Conservation (phyloP, 1,140 invertebrate genomes). For the Sweltsa coloradensis region DNA sequence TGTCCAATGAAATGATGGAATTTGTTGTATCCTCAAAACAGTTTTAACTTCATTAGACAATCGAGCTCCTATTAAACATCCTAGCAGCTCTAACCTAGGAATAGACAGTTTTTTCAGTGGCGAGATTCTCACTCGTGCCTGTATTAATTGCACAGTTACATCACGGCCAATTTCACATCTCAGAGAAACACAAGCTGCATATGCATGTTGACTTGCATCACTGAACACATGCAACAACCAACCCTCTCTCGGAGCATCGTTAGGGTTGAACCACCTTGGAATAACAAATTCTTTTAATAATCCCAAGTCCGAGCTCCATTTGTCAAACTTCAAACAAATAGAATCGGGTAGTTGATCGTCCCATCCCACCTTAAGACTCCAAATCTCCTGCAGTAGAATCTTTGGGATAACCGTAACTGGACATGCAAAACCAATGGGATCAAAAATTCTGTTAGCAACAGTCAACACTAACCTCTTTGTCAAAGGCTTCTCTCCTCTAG, state of each 20-base stretch:
- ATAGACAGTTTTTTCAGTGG: slow-evolving; percentile 23
- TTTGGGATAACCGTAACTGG: slow-evolving; percentile 22
- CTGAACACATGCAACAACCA: slow-evolving; percentile 22
- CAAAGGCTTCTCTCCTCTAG: too few relatives aligned
- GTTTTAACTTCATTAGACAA: slow-evolving; percentile 16
- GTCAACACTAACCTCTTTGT: slow-evolving; percentile 19
- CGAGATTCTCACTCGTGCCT: slow-evolving; percentile 24
- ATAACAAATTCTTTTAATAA: slow-evolving; percentile 17
- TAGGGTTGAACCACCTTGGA: slow-evolving; percentile 16
- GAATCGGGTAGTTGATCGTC: slow-evolving; percentile 15
- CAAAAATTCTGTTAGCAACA: slow-evolving; percentile 22
- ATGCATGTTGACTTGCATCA: slow-evolving; percentile 25
- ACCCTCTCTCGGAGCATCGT: neutral
- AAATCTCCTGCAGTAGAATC: slow-evolving; percentile 21
- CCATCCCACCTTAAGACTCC: slow-evolving; percentile 18
- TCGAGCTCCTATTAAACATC: slow-evolving; percentile 23
- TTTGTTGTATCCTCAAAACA: slow-evolving; percentile 13
- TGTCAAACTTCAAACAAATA: slow-evolving; percentile 13
- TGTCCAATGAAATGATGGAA: slow-evolving; percentile 19
- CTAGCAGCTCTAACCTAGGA: slow-evolving; percentile 26
- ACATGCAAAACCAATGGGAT: slow-evolving; percentile 23
- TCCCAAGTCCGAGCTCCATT: slow-evolving; percentile 16
- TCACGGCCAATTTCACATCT: slow-evolving; percentile 2
- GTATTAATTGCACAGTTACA: slow-evolving; percentile 17
- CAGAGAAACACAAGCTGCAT: slow-evolving; percentile 23